These are phyloP conservation scores for Grammomys dolichurus DNA, from an alignment of 2,113 vertebrate genomes.

Conservation along the genomic window DNA sequence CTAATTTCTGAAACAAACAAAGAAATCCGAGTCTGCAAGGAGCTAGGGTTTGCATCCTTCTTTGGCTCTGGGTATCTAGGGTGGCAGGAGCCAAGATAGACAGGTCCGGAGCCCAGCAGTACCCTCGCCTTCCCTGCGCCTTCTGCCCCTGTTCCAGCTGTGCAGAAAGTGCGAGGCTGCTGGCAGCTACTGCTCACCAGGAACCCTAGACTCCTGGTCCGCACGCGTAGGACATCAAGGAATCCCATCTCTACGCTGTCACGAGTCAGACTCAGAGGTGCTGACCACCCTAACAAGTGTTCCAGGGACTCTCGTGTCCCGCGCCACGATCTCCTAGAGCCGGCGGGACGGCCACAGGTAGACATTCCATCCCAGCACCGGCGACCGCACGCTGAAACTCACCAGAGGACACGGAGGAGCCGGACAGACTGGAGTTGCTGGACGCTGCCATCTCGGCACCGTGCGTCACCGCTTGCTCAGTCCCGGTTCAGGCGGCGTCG, in stretches of 20 bases:
- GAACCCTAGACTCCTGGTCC: not conserved
- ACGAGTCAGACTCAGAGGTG: not conserved
- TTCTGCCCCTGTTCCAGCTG: conserved; percentile 23
- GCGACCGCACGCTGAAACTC: conserved; percentile 83
- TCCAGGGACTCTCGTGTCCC: not conserved
- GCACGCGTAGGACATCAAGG: not conserved
- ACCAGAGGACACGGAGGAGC: conserved; percentile 98
- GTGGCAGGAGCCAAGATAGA: not conserved
- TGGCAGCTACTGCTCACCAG: not conserved
- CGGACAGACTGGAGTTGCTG: conserved; percentile 98
- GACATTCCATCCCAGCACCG: not conserved
- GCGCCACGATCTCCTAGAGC: not conserved
- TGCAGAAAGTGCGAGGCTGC: conserved; percentile 45
- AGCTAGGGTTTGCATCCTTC: conserved; percentile 7
- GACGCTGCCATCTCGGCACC: conserved; percentile 94
- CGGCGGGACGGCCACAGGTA: conserved; percentile 62
- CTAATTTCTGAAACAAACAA: conserved; percentile 85
- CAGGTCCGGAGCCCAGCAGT: not conserved
- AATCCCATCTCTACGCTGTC: conserved; percentile 52
- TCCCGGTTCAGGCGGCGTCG: conserved; percentile 83
- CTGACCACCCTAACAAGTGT: conserved; percentile 19
- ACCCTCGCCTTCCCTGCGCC: not conserved
- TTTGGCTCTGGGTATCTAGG: not conserved
- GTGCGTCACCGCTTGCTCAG: conserved; percentile 82
- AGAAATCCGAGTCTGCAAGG: conserved; percentile 73